Base-by-base conservation (phyloP, 1,140 invertebrate species). In the Eumaeus atala region DNA sequence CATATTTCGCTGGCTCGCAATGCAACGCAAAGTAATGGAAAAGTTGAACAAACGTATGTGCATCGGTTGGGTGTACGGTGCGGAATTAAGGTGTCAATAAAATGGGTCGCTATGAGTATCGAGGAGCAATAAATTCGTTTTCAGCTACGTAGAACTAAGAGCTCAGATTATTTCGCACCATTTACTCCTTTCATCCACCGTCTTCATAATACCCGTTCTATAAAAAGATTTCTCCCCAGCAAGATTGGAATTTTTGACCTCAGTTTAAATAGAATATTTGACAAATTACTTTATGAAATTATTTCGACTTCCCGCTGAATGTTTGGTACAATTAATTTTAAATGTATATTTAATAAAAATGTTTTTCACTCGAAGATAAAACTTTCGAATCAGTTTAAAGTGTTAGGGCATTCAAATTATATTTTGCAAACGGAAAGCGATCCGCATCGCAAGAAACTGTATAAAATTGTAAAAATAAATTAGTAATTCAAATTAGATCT, bases 161-260 rank as follows among this genome's bases (percentile, higher is more conserved):
- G 78, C 71, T 70, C 68, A 75, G 82, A 85, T 85, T 84, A 85
- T 84, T 81, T 85, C 80, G 66, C 82, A 74, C 77, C 82, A 85
- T 85, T 85, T 85, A 82, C 82, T 82, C 74, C 77, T 84, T 85
- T 85, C 77, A 81, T 68, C 72, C 66, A 67, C 66, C 73, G 72
- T 77, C 77, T 84, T 76, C 72, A 82, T 85, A 80, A 80, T 78
- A 74, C 72, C 61, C 70, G 53, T 58, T 65, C 60, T 69, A 65
- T 76, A 68, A 28, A 28, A 28, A 28, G 21, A 67, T 72, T 71
- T 75, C 78, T 78, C 67, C 59, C 61, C 54, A 53, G 63, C 59
- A 72, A 72, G 62, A 83, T 77, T 74, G 66, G 74, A 78, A 69
- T 80, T 79, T 78, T 73, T 59, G 66, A 68, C 61, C 62, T 65